Evolutionary conservation across 2,113 vertebrate genomes (phyloP).

Genomic region (Steatornis caripensis): DNA sequence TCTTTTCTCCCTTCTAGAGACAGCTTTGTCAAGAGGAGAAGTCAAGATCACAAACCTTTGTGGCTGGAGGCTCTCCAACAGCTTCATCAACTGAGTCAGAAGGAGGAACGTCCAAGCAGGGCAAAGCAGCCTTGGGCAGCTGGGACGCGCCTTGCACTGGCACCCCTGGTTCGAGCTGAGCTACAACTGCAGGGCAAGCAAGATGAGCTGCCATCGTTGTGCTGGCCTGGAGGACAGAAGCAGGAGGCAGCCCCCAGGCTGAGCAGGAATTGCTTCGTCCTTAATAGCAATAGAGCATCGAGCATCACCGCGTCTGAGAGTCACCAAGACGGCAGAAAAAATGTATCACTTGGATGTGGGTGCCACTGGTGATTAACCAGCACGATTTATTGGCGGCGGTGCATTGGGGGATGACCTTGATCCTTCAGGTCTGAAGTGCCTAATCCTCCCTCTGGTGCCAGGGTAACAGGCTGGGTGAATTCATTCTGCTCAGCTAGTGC

Average conservation of each 20-base stretch:
- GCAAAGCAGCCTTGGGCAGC: background rate
- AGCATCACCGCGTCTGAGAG: background rate
- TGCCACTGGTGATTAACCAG: background rate
- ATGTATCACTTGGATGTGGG: background rate
- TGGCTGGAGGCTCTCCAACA: background rate
- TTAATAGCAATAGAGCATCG: background rate
- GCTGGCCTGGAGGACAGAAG: background rate
- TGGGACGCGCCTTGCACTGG: fast-evolving
- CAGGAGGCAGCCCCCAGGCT: background rate
- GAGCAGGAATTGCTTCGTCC: background rate
- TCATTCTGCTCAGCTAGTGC: background rate
- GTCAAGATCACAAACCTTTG: background rate
- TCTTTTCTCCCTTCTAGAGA: background rate
- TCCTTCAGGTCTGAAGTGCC: background rate
- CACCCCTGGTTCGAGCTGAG: background rate
- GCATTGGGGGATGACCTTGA: background rate
- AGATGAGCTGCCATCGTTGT: background rate
- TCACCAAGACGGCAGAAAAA: background rate
- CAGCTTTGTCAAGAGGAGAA: background rate
- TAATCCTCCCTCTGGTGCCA: background rate
- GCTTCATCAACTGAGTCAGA: background rate
- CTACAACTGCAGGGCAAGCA: background rate
- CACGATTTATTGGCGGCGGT: background rate
- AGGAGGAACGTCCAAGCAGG: background rate
- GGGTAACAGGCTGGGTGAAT: background rate